Conservation (phyloP, 1,140 invertebrate genomes). For the Periplaneta americana region DNA sequence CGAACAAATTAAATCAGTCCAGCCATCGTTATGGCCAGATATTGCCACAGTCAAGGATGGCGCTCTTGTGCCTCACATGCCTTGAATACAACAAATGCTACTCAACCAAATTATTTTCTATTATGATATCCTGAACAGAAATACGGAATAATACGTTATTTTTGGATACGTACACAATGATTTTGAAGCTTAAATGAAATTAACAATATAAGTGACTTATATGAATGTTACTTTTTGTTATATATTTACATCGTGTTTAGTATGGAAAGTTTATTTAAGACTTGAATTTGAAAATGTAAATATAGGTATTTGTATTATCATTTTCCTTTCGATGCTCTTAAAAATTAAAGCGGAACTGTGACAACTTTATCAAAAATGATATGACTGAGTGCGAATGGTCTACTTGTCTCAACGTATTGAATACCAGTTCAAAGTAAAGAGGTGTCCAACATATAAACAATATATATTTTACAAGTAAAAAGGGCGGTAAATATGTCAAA, state of each 20-base stretch:
- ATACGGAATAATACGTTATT: background rate
- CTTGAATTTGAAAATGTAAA: too few species aligned
- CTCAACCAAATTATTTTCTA: background rate
- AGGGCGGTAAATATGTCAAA: too few species aligned
- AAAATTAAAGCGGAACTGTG: too few species aligned
- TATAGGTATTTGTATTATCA: too few species aligned
- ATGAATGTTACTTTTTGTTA: background rate
- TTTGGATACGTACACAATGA: background rate
- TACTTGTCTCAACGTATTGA: too few species aligned
- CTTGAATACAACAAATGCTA: background rate
- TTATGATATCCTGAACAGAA: background rate
- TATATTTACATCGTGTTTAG: background rate
- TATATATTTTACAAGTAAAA: too few species aligned
- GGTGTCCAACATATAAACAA: too few species aligned
- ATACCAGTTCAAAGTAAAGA: too few species aligned
- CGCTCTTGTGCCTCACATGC: background rate
- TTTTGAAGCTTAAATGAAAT: background rate
- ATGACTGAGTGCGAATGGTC: too few species aligned
- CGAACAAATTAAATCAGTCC: constrained; percentile 13
- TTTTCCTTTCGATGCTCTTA: too few species aligned
- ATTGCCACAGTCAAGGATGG: background rate
- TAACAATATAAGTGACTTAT: background rate
- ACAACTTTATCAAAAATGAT: too few species aligned
- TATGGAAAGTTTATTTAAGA: too few species aligned
- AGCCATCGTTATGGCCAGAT: constrained; percentile 6